Conservation (phyloP, 2,113 vertebrate species). For the Poeciliopsis occidentalis region DNA sequence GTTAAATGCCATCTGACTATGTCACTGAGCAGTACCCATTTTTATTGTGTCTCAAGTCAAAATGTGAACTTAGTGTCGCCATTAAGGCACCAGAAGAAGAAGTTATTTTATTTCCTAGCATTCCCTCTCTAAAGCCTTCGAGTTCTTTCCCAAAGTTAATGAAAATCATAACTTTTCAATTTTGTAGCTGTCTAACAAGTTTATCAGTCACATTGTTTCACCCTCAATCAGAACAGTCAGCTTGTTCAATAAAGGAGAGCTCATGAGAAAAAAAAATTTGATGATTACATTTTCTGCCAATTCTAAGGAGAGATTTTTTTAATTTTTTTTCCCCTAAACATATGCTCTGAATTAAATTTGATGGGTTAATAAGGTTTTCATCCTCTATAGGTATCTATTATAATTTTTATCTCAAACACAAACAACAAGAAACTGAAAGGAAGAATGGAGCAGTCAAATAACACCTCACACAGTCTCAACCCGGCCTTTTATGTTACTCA, state of each 20-base stretch:
- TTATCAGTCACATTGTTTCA: constrained; percentile 25
- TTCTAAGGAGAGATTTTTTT: neutral
- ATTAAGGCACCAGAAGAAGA: constrained; percentile 2
- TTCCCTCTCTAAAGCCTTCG: constrained; percentile 9
- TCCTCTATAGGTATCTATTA: neutral
- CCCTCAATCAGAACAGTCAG: constrained; percentile 16
- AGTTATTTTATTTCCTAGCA: too few relatives aligned
- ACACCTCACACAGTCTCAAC: neutral
- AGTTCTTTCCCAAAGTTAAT: constrained; percentile 46
- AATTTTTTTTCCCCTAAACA: neutral
- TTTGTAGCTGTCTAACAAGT: constrained; percentile 45
- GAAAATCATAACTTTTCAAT: constrained; percentile 50
- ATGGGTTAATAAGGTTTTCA: constrained; percentile 4
- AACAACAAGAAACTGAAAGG: neutral
- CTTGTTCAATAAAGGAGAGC: constrained; percentile 31
- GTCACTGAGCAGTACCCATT: constrained; percentile 29
- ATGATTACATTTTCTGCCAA: neutral
- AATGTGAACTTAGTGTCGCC: constrained; percentile 44
- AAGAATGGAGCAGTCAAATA: neutral
- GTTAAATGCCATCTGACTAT: constrained; percentile 44
- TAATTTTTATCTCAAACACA: neutral
- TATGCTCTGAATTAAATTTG: constrained; percentile 7
- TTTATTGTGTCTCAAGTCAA: constrained; percentile 32
- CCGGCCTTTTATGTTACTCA: neutral
- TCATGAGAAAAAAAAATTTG: constrained; percentile 13